Evolutionary conservation across 2,113 vertebrate genomes (phyloP).

Genomic region (Engystomops pustulosus): DNA sequence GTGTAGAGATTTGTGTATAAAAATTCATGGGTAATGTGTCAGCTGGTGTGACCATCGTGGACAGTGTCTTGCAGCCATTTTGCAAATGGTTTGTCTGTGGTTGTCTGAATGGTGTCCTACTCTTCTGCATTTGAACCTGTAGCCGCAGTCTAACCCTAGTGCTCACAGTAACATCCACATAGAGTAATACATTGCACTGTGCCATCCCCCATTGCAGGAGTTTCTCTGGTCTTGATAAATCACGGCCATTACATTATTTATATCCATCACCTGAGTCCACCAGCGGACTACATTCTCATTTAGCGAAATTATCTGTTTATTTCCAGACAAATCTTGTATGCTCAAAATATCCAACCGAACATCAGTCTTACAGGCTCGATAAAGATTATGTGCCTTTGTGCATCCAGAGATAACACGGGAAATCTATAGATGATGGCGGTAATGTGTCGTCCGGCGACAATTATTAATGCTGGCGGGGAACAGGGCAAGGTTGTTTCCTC

Average conservation of each 20-base stretch:
- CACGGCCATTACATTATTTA: constrained; percentile 8
- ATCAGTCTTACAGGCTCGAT: constrained; percentile 34
- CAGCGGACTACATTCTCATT: constrained; percentile 2
- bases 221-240: constrained; percentile 17
- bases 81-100: too few species aligned
- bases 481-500: neutral
- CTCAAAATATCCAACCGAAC: constrained; percentile 15
- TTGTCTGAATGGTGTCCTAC: too few species aligned
- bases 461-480: constrained; percentile 15
- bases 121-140: too few species aligned
- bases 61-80: too few species aligned
- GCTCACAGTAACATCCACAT: constrained; percentile 1
- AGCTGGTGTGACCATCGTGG: too few species aligned
- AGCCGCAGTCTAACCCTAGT: neutral
- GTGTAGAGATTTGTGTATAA: too few species aligned
- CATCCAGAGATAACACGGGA: neutral
- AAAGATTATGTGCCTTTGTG: constrained; percentile 41
- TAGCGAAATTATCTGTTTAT: constrained; percentile 39
- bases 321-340: constrained; percentile 34
- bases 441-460: constrained; percentile 9
- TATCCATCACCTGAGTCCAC: constrained; percentile 33
- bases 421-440: constrained; percentile 40
- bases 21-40: too few species aligned
- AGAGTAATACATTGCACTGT: neutral
- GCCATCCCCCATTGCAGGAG: neutral